A percentile compares a stretch with the other conserved stretches of the same genome.
These are phyloP conservation scores for Yponomeuta cagnagella DNA, from an alignment of 2,888 invertebrate genomes.

Conservation along the genomic window DNA sequence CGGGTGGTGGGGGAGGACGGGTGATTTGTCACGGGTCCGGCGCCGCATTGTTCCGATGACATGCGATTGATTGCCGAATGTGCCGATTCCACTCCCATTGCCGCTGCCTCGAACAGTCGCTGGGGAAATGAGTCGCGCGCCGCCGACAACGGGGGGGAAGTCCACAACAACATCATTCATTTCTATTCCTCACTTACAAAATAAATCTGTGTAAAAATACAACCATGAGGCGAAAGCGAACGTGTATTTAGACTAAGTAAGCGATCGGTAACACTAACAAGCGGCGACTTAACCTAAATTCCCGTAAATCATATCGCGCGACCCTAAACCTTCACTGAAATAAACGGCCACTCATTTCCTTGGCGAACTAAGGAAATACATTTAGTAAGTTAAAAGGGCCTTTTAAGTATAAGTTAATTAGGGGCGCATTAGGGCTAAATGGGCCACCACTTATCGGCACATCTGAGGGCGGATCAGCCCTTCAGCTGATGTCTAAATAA, in stretches of 20 bases:
- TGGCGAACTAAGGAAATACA: slow-evolving; percentile 13
- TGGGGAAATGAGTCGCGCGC: background rate
- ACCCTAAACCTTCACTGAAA: background rate
- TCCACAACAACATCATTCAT: background rate
- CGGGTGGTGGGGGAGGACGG: background rate
- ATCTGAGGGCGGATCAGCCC: slow-evolving; percentile 40
- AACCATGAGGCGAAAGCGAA: background rate
- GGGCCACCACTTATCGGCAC: slow-evolving; percentile 55
- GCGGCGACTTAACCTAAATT: background rate
- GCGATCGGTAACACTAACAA: background rate
- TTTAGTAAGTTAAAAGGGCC: slow-evolving; percentile 21
- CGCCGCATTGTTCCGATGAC: background rate
- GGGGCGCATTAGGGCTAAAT: slow-evolving; percentile 54
- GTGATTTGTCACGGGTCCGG: slow-evolving; percentile 9
- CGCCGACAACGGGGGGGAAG: background rate
- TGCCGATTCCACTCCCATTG: background rate
- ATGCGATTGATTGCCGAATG: background rate
- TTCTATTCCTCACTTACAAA: background rate
- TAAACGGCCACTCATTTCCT: slow-evolving; percentile 16
- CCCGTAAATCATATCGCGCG: background rate
- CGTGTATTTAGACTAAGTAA: background rate
- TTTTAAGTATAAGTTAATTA: slow-evolving; percentile 63
- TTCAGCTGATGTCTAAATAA: slow-evolving; percentile 40
- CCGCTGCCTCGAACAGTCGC: background rate
- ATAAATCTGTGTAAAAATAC: background rate